Evolutionary conservation across 1,140 invertebrate genomes (phyloP).

Genomic region (Charaxes varanes): DNA sequence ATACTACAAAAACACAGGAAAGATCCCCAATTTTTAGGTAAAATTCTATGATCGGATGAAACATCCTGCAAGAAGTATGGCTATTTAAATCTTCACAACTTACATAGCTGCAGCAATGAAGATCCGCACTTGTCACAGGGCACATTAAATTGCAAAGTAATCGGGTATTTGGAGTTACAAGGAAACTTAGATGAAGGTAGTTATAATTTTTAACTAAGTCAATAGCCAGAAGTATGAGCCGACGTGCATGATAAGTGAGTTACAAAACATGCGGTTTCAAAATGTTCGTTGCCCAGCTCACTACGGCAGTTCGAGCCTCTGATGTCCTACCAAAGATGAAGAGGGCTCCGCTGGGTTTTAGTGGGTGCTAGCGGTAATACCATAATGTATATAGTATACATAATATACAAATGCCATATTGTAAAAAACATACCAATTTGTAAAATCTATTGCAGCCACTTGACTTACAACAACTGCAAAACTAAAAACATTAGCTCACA

Average conservation of each 20-base stretch:
- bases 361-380: too few species aligned
- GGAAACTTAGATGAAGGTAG: conserved; percentile 14
- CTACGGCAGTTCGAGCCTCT: conserved; percentile 3
- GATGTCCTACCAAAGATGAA: too few species aligned
- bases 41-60: conserved; percentile 47
- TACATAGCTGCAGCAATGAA: conserved; percentile 25
- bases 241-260: conserved; percentile 27
- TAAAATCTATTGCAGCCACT: too few species aligned
- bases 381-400: too few species aligned
- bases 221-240: conserved; percentile 37
- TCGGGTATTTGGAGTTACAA: conserved; percentile 36
- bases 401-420: too few species aligned
- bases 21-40: conserved; percentile 35
- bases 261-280: conserved; percentile 26
- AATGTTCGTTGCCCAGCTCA: conserved; percentile 8
- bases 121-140: conserved; percentile 22
- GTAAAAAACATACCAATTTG: too few species aligned
- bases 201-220: conserved; percentile 37
- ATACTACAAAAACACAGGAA: conserved; percentile 20
- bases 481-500: too few species aligned
- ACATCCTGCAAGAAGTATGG: conserved; percentile 37
- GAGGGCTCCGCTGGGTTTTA: too few species aligned
- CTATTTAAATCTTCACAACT: conserved; percentile 35
- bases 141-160: conserved; percentile 33
- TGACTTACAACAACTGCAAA: too few species aligned